These are phyloP conservation scores for rabbit (Oryctolagus cuniculus) DNA, from an alignment of 2,113 vertebrate species.

Conservation along the genomic window mOryCun1.1 NC_091443.1:107638501-107639000, in stretches of 20 bases:
- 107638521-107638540: neutral
- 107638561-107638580: neutral
- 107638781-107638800: neutral
- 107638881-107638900: no score
- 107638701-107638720: neutral
- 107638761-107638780: neutral
- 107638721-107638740: constrained; percentile 4
- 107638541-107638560: neutral
- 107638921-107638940: no score
- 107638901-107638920: no score
- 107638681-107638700: neutral
- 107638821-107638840: constrained; percentile 7
- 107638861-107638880: constrained; percentile 5
- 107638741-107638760: neutral
- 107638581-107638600: neutral
- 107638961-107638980: no score
- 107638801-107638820: neutral
- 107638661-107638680: neutral
- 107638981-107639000: no score
- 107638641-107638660: neutral
- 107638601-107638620: neutral
- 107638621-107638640: constrained; percentile 18
- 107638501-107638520: no score
- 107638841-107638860: constrained; percentile 14
- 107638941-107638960: no score